These are phyloP conservation scores for Zaprionus capensis DNA, from an alignment of 1,140 invertebrate genomes.

Conservation along the genomic window DNA sequence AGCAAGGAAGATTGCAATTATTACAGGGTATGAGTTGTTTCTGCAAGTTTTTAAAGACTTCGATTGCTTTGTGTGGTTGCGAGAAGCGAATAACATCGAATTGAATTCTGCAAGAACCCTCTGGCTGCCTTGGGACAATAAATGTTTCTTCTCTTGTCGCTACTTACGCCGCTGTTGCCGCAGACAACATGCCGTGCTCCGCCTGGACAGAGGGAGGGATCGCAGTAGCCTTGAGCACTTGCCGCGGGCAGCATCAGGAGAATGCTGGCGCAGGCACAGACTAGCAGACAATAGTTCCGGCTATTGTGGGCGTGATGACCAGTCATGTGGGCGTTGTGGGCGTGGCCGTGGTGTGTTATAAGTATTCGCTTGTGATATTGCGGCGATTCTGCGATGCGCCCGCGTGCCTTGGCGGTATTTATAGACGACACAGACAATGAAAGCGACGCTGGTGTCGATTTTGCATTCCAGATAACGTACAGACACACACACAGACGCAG, in stretches of 20 bases:
- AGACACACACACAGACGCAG: neutral
- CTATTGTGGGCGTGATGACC: neutral
- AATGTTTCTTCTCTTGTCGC: neutral
- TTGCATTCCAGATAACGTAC: constrained; percentile 6
- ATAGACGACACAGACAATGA: constrained; percentile 24
- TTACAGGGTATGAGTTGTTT: too few relatives aligned
- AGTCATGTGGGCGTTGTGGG: constrained; percentile 1
- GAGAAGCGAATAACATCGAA: too few relatives aligned
- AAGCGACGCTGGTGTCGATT: neutral
- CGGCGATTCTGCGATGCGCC: neutral
- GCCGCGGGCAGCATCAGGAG: neutral
- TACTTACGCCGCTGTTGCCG: constrained; percentile 67
- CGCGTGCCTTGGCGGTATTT: constrained; percentile 24
- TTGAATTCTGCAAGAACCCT: too few relatives aligned
- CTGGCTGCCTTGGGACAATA: too few relatives aligned
- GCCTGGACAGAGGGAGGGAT: constrained; percentile 53
- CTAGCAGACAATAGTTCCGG: neutral
- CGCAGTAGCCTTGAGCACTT: constrained; percentile 62
- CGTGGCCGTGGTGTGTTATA: too few relatives aligned
- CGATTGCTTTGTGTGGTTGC: too few relatives aligned
- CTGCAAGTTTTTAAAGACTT: too few relatives aligned
- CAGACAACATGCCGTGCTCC: constrained; percentile 63
- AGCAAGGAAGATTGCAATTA: too few relatives aligned
- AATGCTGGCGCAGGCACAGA: neutral
- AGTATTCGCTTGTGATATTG: neutral